Evolutionary conservation across 2,113 vertebrate species (phyloP).

Genomic region (Menidia beryllina): DNA sequence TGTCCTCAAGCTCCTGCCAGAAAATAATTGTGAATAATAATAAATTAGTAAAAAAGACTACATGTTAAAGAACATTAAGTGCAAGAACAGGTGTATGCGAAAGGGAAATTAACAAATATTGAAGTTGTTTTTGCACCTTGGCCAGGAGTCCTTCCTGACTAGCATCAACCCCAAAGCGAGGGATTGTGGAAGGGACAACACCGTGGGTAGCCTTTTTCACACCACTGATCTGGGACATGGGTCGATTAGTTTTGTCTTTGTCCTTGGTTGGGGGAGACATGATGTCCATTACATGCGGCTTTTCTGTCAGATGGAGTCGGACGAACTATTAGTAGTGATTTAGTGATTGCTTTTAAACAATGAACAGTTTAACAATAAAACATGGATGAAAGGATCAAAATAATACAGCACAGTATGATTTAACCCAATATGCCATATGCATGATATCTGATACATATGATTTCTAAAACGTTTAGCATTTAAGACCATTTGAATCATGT

Average conservation of each 20-base stretch:
- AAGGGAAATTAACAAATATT: not conserved
- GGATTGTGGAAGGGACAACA: slow-evolving; percentile 81
- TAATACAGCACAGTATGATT: too few relatives aligned
- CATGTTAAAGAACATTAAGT: not conserved
- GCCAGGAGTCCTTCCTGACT: slow-evolving; percentile 87
- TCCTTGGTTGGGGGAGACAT: slow-evolving; percentile 82
- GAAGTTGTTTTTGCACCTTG: slow-evolving; percentile 77
- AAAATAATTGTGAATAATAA: not conserved
- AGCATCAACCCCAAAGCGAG: slow-evolving; percentile 89
- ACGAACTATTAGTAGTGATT: not conserved
- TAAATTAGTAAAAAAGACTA: not conserved
- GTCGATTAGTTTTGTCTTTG: slow-evolving; percentile 85
- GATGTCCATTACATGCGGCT: slow-evolving; percentile 93
- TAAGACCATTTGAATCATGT: too few relatives aligned
- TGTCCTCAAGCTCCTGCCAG: slow-evolving; percentile 88
- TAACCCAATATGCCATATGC: too few relatives aligned
- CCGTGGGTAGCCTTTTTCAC: slow-evolving; percentile 84
- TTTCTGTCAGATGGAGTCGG: slow-evolving; percentile 81
- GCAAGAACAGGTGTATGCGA: not conserved
- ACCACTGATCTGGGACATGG: slow-evolving; percentile 91
- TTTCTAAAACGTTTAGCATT: too few relatives aligned
- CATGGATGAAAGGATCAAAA: not conserved
- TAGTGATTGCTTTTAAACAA: not conserved
- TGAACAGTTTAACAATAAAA: not conserved
- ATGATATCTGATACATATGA: too few relatives aligned